phyloP scores from a whole-genome alignment of 2,797 vertebrate species.

The Helicolenus hilgendorfi region DNA sequence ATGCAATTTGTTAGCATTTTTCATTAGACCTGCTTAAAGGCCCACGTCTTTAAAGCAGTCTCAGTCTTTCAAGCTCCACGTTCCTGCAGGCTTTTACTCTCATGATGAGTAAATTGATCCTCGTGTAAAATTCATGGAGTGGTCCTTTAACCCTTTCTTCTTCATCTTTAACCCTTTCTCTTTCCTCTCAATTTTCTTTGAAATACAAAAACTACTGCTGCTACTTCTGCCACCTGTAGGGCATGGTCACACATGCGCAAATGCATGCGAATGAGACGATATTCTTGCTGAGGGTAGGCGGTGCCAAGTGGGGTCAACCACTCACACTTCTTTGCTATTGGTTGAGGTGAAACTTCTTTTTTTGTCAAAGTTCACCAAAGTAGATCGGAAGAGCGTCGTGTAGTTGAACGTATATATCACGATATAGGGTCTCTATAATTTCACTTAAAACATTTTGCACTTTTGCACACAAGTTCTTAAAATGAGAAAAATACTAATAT shows the following conservation, averaged over 20 bases:
- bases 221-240: neutral
- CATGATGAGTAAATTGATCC: neutral
- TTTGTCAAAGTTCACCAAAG: no score
- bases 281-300: accelerated
- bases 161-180: neutral
- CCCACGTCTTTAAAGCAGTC: neutral
- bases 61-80: neutral
- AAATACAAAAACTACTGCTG: neutral
- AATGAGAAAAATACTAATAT: no score
- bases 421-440: no score
- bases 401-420: no score
- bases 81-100: neutral
- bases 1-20: neutral
- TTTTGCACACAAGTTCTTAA: no score
- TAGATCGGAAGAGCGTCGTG: no score
- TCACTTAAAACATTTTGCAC: no score
- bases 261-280: neutral
- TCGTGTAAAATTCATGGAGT: neutral
- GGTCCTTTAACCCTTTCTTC: neutral
- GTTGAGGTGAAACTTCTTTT: accelerated
- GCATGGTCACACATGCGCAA: accelerated
- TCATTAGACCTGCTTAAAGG: neutral
- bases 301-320: neutral
- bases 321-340: neutral
- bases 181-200: neutral